phyloP scores from a whole-genome alignment of 1,140 invertebrate species.

The Artemia franciscana region DNA sequence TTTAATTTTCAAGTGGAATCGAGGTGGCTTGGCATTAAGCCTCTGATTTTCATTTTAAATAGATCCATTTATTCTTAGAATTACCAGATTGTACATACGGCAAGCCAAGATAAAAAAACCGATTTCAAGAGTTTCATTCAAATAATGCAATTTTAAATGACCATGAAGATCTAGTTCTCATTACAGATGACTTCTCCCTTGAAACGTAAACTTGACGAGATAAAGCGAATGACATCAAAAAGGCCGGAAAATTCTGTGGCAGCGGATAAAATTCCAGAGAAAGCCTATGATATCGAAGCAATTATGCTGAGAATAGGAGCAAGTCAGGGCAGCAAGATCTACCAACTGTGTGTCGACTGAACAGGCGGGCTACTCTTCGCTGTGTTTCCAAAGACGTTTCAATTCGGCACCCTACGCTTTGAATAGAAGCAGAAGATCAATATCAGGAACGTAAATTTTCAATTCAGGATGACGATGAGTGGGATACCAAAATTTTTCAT shows the following conservation, averaged over 20 bases:
- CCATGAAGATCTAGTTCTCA: not conserved
- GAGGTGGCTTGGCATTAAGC: not conserved
- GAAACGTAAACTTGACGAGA: not conserved
- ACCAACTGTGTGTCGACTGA: too few species aligned
- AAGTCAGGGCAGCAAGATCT: not conserved
- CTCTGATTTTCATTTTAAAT: not conserved
- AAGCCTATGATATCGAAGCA: not conserved
- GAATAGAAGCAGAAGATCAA: too few species aligned
- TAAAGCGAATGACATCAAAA: not conserved
- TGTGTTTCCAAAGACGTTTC: too few species aligned
- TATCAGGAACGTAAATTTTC: too few species aligned
- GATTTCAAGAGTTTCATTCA: not conserved
- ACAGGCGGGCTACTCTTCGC: too few species aligned
- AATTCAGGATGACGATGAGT: too few species aligned
- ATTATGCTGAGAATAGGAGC: not conserved
- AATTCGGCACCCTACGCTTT: too few species aligned
- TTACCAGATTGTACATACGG: not conserved
- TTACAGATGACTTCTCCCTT: not conserved
- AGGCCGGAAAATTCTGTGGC: not conserved
- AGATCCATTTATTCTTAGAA: not conserved
- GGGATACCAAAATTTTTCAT: too few species aligned
- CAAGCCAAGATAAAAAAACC: not conserved
- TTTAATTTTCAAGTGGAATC: too few species aligned
- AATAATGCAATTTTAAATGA: not conserved
- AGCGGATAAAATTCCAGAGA: not conserved